Evolutionary conservation across 2,113 vertebrate species (phyloP), one percentile per base, ranked within the genome.

Genomic region (Dipodomys merriami): DNA sequence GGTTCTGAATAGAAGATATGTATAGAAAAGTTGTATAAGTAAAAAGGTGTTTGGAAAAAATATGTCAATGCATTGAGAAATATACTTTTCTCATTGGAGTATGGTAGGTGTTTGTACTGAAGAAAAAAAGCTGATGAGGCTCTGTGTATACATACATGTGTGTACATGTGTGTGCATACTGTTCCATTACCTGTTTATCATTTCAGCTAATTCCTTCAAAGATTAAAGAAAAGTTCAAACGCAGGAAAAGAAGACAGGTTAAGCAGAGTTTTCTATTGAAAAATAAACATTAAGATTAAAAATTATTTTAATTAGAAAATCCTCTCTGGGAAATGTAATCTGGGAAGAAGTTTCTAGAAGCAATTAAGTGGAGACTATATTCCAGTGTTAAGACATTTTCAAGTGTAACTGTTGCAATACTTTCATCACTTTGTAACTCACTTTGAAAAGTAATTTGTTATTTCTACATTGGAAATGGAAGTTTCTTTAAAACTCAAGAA

Each of bases 191-290:
- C 46, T 91, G 6, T 94, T 88, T 87, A 68, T 91, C 77, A 89
- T 96, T 82, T 65, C 33, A 84, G 77, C 29, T 71, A 78, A 90
- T 16, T 86, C 68, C 68, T 73, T 81, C 93, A 85, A 74, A 90
- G 90, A 95, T 96, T 78, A 95, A 76, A 60, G 57, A 60, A 35
- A 94, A 83, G 29, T 57, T 29, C 76, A 10, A 76, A 86, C 84
- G n/a, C 84, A 60, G 30, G 35, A 73, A 84, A 69, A 39, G 30
- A 68, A 77, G 83, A 27, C 23, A 68, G 60, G 78, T 83, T 91
- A 90, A 95, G 82, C 78, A 96, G 57, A 87, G 65, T 79, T 90
- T 88, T 25, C 27, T 76, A 49, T n/a, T 92, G 69, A 68, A 74
- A 82, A 76, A 27, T 33, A 60, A 76, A 84, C 81, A 84, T 78